phyloP scores from a whole-genome alignment of 2,113 vertebrate genomes.

The Aramus guarauna region DNA sequence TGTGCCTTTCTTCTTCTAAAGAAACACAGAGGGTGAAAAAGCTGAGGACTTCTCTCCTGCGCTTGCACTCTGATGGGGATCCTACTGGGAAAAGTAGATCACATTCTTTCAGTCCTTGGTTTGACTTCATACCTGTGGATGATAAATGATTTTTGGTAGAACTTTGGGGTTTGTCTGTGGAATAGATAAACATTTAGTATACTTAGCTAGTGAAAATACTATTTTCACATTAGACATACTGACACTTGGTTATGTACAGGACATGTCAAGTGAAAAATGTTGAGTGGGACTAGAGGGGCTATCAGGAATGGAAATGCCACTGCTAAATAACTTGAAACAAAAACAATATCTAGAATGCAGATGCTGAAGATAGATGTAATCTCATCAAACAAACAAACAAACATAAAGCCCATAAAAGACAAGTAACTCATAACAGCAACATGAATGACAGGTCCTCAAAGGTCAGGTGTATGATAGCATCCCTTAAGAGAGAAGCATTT shows the following conservation, averaged over 20 bases:
- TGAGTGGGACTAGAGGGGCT: neutral
- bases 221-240: neutral
- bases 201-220: neutral
- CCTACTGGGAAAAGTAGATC: neutral
- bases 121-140: neutral
- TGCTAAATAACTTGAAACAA: neutral
- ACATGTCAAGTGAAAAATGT: neutral
- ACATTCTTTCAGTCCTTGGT: neutral
- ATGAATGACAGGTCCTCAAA: neutral
- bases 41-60: neutral
- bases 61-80: neutral
- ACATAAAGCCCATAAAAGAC: neutral
- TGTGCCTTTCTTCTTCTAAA: neutral
- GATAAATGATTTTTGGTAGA: neutral
- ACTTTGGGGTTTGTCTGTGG: neutral
- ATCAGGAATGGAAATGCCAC: neutral
- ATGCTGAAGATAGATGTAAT: neutral
- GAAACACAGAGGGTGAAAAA: neutral
- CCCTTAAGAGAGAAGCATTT: neutral
- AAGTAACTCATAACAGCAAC: neutral
- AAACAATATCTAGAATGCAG: neutral
- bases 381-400: neutral
- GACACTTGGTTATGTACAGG: neutral
- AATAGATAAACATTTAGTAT: neutral
- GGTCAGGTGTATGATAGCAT: neutral